Percentiles rank a stretch among this genome's conserved stretches.
phyloP scores from a whole-genome alignment of 2,888 invertebrate species.

The Drosophila tanythrix region DNA sequence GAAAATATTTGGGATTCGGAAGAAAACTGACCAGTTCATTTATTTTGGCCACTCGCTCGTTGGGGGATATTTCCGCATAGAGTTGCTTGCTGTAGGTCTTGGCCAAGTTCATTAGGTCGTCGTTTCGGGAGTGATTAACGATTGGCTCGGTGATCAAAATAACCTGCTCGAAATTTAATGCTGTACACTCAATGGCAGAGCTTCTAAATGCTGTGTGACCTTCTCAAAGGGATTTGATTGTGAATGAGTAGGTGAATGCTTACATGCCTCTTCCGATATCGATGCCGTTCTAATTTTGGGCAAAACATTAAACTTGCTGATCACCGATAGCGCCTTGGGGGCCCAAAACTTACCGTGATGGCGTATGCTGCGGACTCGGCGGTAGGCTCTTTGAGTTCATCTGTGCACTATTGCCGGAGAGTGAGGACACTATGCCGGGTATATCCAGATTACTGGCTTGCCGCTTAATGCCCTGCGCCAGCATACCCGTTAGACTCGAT shows the following conservation, averaged over 20 bases:
- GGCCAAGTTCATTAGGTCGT: conserved; percentile 94
- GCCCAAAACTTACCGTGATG: conserved; percentile 86
- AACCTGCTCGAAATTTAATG: conserved; percentile 81
- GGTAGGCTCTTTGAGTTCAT: conserved; percentile 88
- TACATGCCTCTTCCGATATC: conserved; percentile 84
- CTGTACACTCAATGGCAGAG: conserved; percentile 72
- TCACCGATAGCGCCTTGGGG: not conserved
- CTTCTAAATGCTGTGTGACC: conserved; percentile 82
- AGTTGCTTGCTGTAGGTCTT: conserved; percentile 94
- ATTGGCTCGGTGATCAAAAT: conserved; percentile 81
- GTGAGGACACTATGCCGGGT: conserved; percentile 86
- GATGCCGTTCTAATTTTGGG: conserved; percentile 87
- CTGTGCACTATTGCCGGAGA: conserved; percentile 75
- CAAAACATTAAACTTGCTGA: not conserved
- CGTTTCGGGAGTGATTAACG: conserved; percentile 86
- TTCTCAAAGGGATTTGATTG: conserved; percentile 87
- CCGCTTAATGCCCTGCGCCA: conserved; percentile 87
- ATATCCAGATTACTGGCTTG: conserved; percentile 89
- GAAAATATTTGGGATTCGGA: not conserved
- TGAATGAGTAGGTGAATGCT: conserved; percentile 69
- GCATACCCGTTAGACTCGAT: conserved; percentile 84
- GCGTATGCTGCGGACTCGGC: conserved; percentile 91
- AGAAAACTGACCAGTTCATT: conserved; percentile 91
- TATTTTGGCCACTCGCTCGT: conserved; percentile 91
- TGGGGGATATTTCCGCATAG: conserved; percentile 89